Evolutionary conservation across 2,888 invertebrate species (phyloP), one percentile per base, ranked within the genome.

Genomic region (Pheosia tremula): DNA sequence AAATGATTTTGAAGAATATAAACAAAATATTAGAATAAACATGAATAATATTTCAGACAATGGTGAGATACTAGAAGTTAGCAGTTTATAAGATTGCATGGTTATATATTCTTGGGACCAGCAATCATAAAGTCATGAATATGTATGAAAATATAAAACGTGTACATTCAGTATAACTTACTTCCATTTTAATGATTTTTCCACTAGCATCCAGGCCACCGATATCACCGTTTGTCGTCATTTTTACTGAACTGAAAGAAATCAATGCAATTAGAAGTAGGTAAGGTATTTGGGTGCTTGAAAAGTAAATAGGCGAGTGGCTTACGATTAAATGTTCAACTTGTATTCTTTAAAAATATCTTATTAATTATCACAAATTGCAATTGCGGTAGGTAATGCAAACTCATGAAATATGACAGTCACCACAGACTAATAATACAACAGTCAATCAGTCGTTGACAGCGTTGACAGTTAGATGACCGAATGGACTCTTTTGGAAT

Each of bases 111-210:
- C 1, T 24, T 24, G 24, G 24, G 24, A 24, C 24, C 24, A 24
- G 24, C 24, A 24, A 24, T 24, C 24, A 24, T 24, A 24, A 24
- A 24, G 2, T 24, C 24, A 24, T 24, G 24, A 8, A 5, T 41
- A 41, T 41, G 3, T 41, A 41, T n/a, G 47, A 5, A 47, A 47
- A n/a, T 47, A n/a, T 5, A 47, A n/a, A 47, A 47, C 4, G 9
- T n/a, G 11, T n/a, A 11, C 9, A 43, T 41, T 5, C 41, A 7
- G 9, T 45, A n/a, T 36, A 10, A 81, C 89, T 86, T 88, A 95
- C 95, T 93, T 94, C 95, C 95, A 92, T 95, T 94, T 89, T 95
- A 75, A 93, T 87, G 81, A 90, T 94, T 86, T 94, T 94, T 54
- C 94, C 94, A 76, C 88, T 91, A 71, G 90, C 86, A 80, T 93